These are phyloP conservation scores for Sebastes hubbsi DNA, from an alignment of 2,797 vertebrate species.

Conservation along the genomic window DNA sequence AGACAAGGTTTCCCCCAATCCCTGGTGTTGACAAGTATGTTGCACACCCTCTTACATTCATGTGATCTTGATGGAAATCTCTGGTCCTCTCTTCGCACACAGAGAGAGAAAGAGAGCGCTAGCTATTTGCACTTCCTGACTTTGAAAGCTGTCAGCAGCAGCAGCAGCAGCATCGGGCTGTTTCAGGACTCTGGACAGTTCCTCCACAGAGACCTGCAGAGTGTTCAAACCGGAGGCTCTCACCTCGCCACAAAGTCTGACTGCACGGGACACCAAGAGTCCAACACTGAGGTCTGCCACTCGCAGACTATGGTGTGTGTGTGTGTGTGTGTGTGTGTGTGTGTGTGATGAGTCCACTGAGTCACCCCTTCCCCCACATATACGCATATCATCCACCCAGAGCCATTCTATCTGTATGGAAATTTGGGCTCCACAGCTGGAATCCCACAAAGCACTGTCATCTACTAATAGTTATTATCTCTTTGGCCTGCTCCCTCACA, in stretches of 20 bases:
- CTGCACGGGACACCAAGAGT: conserved; percentile 49
- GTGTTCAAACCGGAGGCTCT: conserved; percentile 50
- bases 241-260: conserved; percentile 44
- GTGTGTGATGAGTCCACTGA: conserved; percentile 53
- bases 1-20: neutral
- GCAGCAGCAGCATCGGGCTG: conserved; percentile 31
- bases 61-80: conserved; percentile 73
- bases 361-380: conserved; percentile 65
- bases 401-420: conserved; percentile 99
- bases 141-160: conserved; percentile 67
- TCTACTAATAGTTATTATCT: conserved; percentile 99
- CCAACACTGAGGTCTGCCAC: conserved; percentile 55
- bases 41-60: conserved; percentile 47
- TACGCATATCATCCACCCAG: conserved; percentile 93
- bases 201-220: conserved; percentile 61
- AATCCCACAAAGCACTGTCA: conserved; percentile 94
- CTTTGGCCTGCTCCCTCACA: conserved; percentile 90
- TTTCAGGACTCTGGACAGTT: conserved; percentile 79
- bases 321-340: neutral
- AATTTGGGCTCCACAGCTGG: conserved; percentile 98
- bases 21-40: conserved; percentile 59
- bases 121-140: conserved; percentile 73
- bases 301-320: conserved; percentile 13
- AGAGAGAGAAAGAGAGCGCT: neutral
- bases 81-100: conserved; percentile 58